Conservation (phyloP, 2,113 vertebrate species). For the Lanius collurio region DNA sequence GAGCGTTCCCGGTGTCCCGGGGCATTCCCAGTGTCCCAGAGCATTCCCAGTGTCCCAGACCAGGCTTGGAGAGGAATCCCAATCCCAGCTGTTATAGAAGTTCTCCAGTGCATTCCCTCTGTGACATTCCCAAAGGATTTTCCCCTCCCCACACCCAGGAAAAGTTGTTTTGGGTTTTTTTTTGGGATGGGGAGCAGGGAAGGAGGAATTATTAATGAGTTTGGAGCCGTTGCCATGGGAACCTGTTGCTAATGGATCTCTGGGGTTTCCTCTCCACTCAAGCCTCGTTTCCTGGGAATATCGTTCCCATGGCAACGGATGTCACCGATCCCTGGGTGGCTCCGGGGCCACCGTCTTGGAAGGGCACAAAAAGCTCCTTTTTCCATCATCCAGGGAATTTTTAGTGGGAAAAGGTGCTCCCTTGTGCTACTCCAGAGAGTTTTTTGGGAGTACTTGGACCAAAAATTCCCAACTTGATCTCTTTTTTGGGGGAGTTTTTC, state of each 20-base stretch:
- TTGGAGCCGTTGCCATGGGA: constrained; percentile 87
- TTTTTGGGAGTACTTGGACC: neutral
- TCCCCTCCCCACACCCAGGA: constrained; percentile 44
- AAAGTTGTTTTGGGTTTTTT: neutral
- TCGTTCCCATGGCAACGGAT: constrained; percentile 78
- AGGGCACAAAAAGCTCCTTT: constrained; percentile 14
- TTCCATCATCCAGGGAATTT: neutral
- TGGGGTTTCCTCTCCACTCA: constrained; percentile 84
- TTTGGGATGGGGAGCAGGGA: neutral
- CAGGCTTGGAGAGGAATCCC: neutral
- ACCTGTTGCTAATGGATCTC: constrained; percentile 90
- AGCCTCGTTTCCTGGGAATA: constrained; percentile 72
- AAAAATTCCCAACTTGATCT: neutral
- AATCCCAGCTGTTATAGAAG: neutral
- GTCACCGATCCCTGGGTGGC: constrained; percentile 69
- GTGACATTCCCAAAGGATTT: neutral
- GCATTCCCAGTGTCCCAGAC: neutral
- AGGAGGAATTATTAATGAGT: constrained; percentile 75
- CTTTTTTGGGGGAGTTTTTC: neutral
- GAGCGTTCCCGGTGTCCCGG: neutral
- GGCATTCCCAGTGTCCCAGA: neutral
- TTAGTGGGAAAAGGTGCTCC: neutral
- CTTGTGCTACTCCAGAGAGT: neutral
- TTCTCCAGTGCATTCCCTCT: neutral
- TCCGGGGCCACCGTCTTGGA: constrained; percentile 7